Evolutionary conservation across 2,113 vertebrate species (phyloP).

Genomic region (Brachypteracias leptosomus): DNA sequence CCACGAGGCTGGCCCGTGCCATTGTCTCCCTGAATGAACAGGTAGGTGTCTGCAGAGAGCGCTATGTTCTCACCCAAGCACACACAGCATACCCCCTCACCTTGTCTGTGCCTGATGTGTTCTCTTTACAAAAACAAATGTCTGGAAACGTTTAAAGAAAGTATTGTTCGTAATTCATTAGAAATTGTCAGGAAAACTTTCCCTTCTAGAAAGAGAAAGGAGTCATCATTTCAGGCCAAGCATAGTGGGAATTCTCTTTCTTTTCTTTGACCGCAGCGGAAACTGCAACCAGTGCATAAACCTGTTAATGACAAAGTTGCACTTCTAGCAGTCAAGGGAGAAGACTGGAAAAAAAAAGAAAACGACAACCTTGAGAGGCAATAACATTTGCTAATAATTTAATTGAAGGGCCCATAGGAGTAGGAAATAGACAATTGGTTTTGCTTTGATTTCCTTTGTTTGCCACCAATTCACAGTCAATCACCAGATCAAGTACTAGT

Average conservation of each 20-base stretch:
- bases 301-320: background rate
- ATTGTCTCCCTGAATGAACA: background rate
- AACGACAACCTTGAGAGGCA: background rate
- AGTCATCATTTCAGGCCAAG: background rate
- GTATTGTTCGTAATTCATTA: background rate
- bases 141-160: background rate
- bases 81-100: background rate
- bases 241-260: background rate
- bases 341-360: background rate
- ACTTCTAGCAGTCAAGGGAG: background rate
- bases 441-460: background rate
- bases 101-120: background rate
- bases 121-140: background rate
- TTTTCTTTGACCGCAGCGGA: background rate
- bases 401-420: background rate
- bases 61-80: background rate
- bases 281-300: background rate
- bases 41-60: background rate
- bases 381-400: background rate
- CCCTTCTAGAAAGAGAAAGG: background rate
- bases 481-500: background rate
- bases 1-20: background rate
- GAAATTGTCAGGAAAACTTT: background rate
- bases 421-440: background rate
- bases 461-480: background rate